Evolutionary conservation across 2,888 invertebrate genomes (phyloP), one percentile per base, ranked within the genome.

Genomic region (Dynastes hyllus): DNA sequence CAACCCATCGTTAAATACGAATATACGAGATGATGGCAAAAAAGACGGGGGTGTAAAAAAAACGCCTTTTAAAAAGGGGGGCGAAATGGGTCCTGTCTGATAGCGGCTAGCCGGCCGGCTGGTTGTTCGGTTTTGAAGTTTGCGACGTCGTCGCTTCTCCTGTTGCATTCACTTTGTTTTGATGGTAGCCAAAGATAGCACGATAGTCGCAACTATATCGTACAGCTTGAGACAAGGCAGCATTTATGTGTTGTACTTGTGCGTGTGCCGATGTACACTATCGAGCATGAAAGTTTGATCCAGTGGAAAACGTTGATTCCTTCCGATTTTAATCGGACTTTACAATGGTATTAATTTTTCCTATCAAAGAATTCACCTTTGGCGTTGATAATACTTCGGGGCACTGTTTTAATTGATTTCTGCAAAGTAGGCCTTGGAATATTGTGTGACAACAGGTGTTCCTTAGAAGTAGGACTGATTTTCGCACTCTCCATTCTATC

Each of bases 131-230:
- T 32, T 63, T 32, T 69, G 51, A 66, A 69, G 29, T 69, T 69
- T 50, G 69, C 51, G 16, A 69, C 50, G 16, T 51, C 50, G 69
- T 51, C 13, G 53, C 29, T 51, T 11, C 51, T 75, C 61, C 61
- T 50, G 73, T 45, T 50, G 45, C 61, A 61, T 75, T 75, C 61
- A 61, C 45, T 50, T 16, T 45, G 61, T 37, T 37, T 0, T 75
- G 45, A 40, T 61, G 73, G 16, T 13, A 75, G 73, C 61, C 73
- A 75, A 75, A 75, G 73, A 63, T 75, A 75, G 73, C 73, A 63
- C 73, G 22, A 16, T 22, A 29, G 61, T 27, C 73, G 27, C 50
- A 40, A 50, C 61, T 75, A 45, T 45, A 58, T 75, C 61, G 27
- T 37, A 5, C 9, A 9, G 40, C 73, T 61, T 45, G 61, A 40